Base-by-base conservation (phyloP, 1,140 invertebrate genomes). In the Papilio aristodemus region DNA sequence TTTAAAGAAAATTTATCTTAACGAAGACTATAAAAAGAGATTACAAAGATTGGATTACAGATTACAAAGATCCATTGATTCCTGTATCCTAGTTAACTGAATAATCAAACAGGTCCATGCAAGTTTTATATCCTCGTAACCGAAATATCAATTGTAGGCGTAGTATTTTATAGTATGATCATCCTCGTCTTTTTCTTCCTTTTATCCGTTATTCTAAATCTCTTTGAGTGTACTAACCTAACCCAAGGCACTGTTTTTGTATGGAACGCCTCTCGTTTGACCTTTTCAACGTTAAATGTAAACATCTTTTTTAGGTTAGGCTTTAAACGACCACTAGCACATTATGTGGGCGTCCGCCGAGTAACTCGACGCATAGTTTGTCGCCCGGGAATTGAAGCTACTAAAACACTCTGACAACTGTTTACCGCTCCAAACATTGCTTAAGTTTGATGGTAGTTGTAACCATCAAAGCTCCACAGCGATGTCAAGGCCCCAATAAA, bases 391-490 rank as follows among this genome's bases (percentile, higher is more conserved):
- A 64, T 43, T 14, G 22, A 64, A 14, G 63, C 22, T 66, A 46
- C 41, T 66, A 66, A 64, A 66, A 50, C 63, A 66, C 19, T 66
- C 39, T 14, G 63, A 50, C 60, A 41, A 64, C 41, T 38, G 63
- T 66, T 66, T 66, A 32, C 22, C 41, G 10, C 63, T 14, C 7
- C 4, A 46, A 66, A 46, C 63, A 46, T 66, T 66, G 41, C 22
- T 46, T 27, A 46, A 66, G 22, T 66, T 66, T 66, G 27, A 66
- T 66, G 63, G 39, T 66, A 17, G 63, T 27, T 66, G 32, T 66
- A 66, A 46, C 63, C 22, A 50, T 46, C 63, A 66, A 66, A 66
- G 22, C 39, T 9, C 13, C 60, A n/a, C 37, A 64, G 43, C 17
- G 58, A 37, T 38, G 32, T 62, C 36, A 54, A 19, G 59, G 59